These are phyloP conservation scores for Drosophila seguyi DNA, from an alignment of 1,140 invertebrate genomes.

Conservation along the genomic window DNA sequence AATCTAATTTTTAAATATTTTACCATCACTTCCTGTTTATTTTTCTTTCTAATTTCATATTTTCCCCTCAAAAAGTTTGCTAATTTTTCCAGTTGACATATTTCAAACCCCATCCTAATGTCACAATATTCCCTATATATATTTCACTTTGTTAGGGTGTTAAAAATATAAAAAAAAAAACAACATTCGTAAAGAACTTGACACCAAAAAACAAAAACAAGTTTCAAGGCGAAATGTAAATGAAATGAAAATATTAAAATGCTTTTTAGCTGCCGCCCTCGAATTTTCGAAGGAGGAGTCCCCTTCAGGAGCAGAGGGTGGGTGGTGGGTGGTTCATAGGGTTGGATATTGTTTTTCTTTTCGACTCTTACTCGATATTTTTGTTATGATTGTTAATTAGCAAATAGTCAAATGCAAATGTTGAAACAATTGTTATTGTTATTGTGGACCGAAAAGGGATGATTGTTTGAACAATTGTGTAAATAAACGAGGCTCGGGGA, in stretches of 20 bases:
- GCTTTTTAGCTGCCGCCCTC: constrained; percentile 5
- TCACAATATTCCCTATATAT: not conserved
- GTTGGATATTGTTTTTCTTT: constrained; percentile 25
- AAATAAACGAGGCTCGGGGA: constrained; percentile 14
- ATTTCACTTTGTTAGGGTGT: not conserved
- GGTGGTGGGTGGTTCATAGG: constrained; percentile 4
- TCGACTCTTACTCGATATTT: constrained; percentile 11
- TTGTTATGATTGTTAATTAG: constrained; percentile 70
- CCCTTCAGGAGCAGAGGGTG: no score
- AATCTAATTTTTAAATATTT: not conserved
- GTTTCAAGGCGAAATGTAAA: constrained; percentile 66
- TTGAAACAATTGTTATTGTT: constrained; percentile 59
- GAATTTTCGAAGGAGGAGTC: not conserved
- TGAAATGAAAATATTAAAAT: constrained; percentile 55
- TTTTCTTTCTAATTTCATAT: not conserved
- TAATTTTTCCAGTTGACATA: not conserved
- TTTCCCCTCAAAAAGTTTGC: not conserved
- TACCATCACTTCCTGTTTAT: not conserved
- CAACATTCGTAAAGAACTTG: constrained; percentile 1
- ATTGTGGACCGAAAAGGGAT: constrained; percentile 20
- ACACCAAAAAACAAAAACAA: constrained; percentile 32
- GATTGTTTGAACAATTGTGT: constrained; percentile 42
- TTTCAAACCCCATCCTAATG: not conserved
- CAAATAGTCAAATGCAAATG: constrained; percentile 63
- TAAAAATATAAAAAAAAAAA: constrained; percentile 7